These are phyloP conservation scores for Proisotoma minuta DNA, from an alignment of 2,888 invertebrate genomes.

Conservation along the genomic window DNA sequence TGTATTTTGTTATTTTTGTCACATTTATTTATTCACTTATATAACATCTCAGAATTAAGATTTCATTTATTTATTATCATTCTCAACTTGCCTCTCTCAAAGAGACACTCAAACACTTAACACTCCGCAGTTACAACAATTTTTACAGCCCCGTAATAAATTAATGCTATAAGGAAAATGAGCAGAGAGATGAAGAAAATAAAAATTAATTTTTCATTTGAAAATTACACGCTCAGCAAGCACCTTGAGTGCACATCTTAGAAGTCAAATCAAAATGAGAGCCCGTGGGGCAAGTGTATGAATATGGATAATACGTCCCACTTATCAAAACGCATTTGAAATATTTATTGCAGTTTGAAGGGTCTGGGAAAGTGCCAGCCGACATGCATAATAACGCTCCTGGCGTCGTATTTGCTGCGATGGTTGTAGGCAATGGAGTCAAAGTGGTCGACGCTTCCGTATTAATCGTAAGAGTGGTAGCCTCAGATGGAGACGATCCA, in stretches of 20 bases:
- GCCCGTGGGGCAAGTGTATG: conserved; percentile 20
- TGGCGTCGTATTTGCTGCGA: neutral
- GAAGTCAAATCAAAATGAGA: conserved; percentile 1
- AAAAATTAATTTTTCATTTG: neutral
- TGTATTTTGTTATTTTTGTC: neutral
- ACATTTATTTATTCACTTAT: no score
- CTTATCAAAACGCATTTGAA: conserved; percentile 24
- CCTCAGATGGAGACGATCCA: neutral
- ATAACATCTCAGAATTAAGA: no score
- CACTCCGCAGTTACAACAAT: no score
- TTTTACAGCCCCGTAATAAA: no score
- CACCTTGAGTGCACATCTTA: neutral
- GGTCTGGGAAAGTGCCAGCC: conserved; percentile 20
- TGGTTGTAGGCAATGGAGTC: neutral
- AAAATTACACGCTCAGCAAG: no score
- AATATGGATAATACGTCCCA: conserved; percentile 14
- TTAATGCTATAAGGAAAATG: no score
- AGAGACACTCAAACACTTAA: no score
- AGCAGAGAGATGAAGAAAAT: neutral
- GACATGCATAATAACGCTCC: conserved; percentile 18
- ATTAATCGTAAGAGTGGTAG: neutral
- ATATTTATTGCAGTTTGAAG: conserved; percentile 21
- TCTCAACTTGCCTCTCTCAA: no score
- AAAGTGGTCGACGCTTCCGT: neutral
- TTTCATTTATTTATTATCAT: neutral